Percentiles rank a stretch among this genome's conserved stretches.
phyloP scores from a whole-genome alignment of 92 coral and sea anemone species.

The Porites rus region DNA sequence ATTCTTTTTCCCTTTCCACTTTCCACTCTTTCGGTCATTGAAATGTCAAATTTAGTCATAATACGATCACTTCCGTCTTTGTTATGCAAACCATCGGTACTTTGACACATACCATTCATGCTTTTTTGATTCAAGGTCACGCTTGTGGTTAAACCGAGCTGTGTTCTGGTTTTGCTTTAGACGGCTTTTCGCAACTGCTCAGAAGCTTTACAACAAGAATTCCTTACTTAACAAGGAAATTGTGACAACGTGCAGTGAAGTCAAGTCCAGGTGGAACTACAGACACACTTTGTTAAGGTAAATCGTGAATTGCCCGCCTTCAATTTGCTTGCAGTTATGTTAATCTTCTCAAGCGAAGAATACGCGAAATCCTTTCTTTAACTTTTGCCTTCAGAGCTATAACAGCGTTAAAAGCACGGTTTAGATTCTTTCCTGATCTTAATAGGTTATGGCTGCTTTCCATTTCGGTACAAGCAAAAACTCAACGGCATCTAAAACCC shows the following conservation, averaged over 20 bases:
- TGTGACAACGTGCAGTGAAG: background rate
- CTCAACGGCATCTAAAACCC: too few relatives aligned
- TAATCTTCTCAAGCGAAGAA: background rate
- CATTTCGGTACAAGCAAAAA: too few relatives aligned
- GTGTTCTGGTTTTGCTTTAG: background rate
- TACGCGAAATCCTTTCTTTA: background rate
- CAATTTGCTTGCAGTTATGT: background rate
- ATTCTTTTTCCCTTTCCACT: background rate
- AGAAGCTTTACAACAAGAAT: background rate
- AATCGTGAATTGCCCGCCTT: background rate
- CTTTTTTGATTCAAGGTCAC: background rate
- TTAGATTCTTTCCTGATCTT: too few relatives aligned
- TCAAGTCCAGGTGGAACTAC: background rate
- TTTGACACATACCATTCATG: conserved; percentile 21
- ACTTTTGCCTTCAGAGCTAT: background rate
- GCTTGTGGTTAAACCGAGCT: background rate
- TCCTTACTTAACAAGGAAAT: background rate
- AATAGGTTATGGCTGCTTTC: too few relatives aligned
- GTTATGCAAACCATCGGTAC: conserved; percentile 22
- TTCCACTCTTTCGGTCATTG: background rate
- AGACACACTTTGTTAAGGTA: background rate
- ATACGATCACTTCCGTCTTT: background rate
- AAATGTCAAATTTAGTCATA: background rate
- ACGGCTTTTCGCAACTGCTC: background rate
- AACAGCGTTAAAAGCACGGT: background rate